Percentiles rank a stretch among this genome's conserved stretches.
Evolutionary conservation across 1,140 invertebrate species (phyloP).

Genomic region (Melanaphis sacchari): DNA sequence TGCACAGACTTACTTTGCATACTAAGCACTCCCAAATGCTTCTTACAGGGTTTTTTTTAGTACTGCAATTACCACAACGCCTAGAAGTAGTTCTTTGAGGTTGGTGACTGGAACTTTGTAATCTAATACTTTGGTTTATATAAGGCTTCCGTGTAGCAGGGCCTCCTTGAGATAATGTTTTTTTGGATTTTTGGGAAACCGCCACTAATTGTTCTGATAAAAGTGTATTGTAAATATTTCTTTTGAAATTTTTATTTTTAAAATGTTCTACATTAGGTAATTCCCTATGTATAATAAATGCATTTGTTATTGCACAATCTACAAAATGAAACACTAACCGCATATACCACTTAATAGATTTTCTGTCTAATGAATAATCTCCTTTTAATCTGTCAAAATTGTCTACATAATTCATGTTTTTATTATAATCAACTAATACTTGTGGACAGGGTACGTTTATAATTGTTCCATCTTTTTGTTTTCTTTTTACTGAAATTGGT

Average conservation of each 20-base stretch:
- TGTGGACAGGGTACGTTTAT: too few species aligned
- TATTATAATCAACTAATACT: too few species aligned
- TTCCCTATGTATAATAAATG: too few species aligned
- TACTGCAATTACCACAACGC: too few species aligned
- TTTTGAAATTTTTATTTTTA: not conserved
- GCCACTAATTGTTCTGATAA: not conserved
- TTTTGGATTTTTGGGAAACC: not conserved
- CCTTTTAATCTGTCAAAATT: conserved; percentile 9
- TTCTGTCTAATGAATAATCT: not conserved
- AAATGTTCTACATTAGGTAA: too few species aligned
- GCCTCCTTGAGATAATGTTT: not conserved
- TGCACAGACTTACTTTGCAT: not conserved
- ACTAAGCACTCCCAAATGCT: not conserved
- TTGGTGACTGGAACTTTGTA: too few species aligned
- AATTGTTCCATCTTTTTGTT: too few species aligned
- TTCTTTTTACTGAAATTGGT: not conserved
- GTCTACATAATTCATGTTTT: too few species aligned
- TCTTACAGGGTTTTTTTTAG: not conserved
- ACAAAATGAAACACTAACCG: not conserved
- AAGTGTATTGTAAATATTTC: not conserved
- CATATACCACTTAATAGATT: not conserved
- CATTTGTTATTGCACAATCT: not conserved
- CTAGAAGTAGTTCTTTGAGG: too few species aligned
- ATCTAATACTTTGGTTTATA: too few species aligned
- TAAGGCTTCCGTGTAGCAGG: too few species aligned